A percentile compares a stretch with the other conserved stretches of the same genome.
Conservation (phyloP, 2,797 vertebrate genomes). For the Staurois parvus region DNA sequence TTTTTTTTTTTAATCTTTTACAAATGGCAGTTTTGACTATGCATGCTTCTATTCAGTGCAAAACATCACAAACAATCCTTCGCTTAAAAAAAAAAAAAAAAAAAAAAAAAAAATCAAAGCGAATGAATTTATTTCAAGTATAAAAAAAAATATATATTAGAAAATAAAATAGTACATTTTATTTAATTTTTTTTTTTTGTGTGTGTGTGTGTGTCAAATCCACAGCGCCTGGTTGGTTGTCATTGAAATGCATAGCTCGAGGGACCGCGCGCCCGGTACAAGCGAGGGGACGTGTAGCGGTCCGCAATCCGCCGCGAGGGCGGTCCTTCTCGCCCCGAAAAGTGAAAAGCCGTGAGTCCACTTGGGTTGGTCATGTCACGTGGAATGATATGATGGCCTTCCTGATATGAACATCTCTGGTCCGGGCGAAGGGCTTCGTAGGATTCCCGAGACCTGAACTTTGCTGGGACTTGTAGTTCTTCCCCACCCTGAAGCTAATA, state of each 20-base stretch:
- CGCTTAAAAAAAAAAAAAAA: constrained; percentile 86
- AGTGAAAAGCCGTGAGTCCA: too few relatives aligned
- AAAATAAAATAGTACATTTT: constrained; percentile 88
- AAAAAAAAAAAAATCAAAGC: constrained; percentile 87
- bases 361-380: too few relatives aligned
- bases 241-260: constrained; percentile 98
- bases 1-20: constrained; percentile 75
- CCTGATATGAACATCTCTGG: too few relatives aligned
- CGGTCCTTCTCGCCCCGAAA: too few relatives aligned
- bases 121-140: constrained; percentile 99
- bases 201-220: constrained; percentile 81
- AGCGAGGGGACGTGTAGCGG: too few relatives aligned
- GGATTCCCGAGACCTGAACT: too few relatives aligned
- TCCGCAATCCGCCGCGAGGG: too few relatives aligned
- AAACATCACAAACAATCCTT: constrained; percentile 97
- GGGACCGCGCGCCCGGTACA: constrained; percentile 62
- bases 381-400: too few relatives aligned
- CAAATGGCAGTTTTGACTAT: constrained; percentile 95
- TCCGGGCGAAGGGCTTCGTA: too few relatives aligned
- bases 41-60: constrained; percentile 99
- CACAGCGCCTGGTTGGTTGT: constrained; percentile 81
- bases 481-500: too few relatives aligned
- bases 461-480: too few relatives aligned
- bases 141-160: constrained; percentile 96
- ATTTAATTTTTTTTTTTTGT: background rate